Evolutionary conservation across 2,888 invertebrate genomes (phyloP).

Genomic region (Ennomos fuscantarius): DNA sequence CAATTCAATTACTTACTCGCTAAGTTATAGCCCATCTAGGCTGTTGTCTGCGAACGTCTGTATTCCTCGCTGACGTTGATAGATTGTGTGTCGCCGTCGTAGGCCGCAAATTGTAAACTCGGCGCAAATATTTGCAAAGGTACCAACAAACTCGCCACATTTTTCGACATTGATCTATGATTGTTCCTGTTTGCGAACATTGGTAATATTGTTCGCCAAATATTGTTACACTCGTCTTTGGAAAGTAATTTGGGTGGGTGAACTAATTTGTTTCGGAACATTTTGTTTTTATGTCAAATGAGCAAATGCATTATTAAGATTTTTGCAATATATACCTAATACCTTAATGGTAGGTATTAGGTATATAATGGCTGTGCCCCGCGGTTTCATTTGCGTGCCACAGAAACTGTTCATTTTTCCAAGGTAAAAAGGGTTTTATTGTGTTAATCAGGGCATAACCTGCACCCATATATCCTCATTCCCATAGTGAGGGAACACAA

Average conservation of each 20-base stretch:
- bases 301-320: too few species aligned
- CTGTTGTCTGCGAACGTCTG: conserved; percentile 49
- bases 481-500: too few species aligned
- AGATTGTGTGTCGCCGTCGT: conserved; percentile 54
- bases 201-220: conserved; percentile 14
- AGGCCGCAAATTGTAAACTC: conserved; percentile 65
- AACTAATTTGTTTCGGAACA: conserved; percentile 1
- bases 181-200: conserved; percentile 39
- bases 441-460: too few species aligned
- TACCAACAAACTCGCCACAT: conserved; percentile 42
- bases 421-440: too few species aligned
- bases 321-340: too few species aligned
- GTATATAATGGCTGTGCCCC: too few species aligned
- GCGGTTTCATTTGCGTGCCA: too few species aligned
- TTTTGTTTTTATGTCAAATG: too few species aligned
- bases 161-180: conserved; percentile 58
- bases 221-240: conserved; percentile 10
- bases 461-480: too few species aligned
- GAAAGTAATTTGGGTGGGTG: conserved; percentile 5
- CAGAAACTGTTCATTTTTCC: too few species aligned
- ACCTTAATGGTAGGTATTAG: too few species aligned
- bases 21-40: conserved; percentile 50
- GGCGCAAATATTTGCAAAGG: conserved; percentile 62
- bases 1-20: conserved; percentile 57
- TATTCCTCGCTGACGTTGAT: conserved; percentile 58